Base-by-base conservation (phyloP, 2,113 vertebrate genomes). In the Thalassoma bifasciatum region DNA sequence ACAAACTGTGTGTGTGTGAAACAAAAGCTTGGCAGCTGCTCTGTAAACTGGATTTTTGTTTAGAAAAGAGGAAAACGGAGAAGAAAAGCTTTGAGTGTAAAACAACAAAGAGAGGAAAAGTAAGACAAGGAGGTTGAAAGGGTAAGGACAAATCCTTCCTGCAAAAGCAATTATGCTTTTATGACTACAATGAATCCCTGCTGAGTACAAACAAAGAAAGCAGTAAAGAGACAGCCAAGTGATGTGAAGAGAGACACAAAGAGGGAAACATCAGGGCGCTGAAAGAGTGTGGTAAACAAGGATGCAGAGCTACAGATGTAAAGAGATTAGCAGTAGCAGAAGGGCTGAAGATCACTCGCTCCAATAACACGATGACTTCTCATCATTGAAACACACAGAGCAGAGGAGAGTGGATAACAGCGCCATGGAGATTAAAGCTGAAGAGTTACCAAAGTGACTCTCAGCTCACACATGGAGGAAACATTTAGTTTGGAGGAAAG, bases 141-240 rank as follows among this genome's bases (percentile, higher is more conserved):
- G 56, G n/a, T 62, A 79, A 81, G 71, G 74, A 81, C 60, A 5
- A 37, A 0, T 60, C 36, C 46, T 81, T 70, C 65, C 82, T 85
- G 79, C 42, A 52, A 62, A 77, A 76, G 72, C 65, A 54, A 66
- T 74, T 67, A 76, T 10, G 37, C 11, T 79, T 85, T 75, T 44
- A 79, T 38, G 77, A 73, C 74, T 66, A 67, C 36, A 72, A 60
- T 81, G 67, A 68, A 79, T 88, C 63, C 75, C 84, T 19, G 65
- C 79, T 77, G 67, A 68, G 67, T 7, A 17, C 63, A 77, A 76
- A 87, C 75, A 84, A 77, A 79, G 68, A 63, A 72, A 16, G 51
- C 63, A 2, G 36, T 77, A 75, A 87, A 82, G 49, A 49, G 62
- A 38, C 63, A 50, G 17, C 23, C 26, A 63, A 8, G 38, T 66